Percentiles rank a stretch among this genome's conserved stretches.
Conservation (phyloP, 2,888 invertebrate genomes). For the Ptychoptera contaminata region DNA sequence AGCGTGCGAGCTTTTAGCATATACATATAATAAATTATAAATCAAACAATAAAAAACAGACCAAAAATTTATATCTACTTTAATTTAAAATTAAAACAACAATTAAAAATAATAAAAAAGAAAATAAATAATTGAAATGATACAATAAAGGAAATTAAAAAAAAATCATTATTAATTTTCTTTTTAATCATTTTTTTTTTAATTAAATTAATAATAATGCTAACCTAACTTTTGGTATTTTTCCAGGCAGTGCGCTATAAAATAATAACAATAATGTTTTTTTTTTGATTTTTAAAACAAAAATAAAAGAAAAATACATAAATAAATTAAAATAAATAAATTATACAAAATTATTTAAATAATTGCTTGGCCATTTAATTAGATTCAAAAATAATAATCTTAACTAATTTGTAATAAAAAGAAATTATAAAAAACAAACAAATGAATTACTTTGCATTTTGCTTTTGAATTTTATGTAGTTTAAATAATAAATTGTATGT, state of each 20-base stretch:
- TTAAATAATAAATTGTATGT: neutral
- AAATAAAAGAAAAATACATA: conserved; percentile 2
- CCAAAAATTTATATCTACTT: no score
- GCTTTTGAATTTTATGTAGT: no score
- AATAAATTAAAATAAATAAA: neutral
- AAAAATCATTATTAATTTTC: conserved; percentile 1
- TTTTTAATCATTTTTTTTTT: neutral
- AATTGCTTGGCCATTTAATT: neutral
- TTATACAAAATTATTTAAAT: conserved; percentile 1
- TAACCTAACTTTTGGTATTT: conserved; percentile 7
- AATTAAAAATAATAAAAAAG: no score
- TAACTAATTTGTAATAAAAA: no score
- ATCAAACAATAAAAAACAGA: no score
- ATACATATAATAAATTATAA: no score
- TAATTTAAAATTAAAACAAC: no score
- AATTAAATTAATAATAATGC: neutral
- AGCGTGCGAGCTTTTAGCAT: no score
- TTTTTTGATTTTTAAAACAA: neutral
- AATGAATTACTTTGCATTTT: no score
- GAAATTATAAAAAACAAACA: no score
- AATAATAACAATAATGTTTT: conserved; percentile 19
- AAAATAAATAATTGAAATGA: no score
- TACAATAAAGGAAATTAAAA: no score
- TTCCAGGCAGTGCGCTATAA: conserved; percentile 8
- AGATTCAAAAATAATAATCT: conserved; percentile 4